Conservation (phyloP, 2,113 vertebrate genomes). For the Phalacrocorax pelagicus region DNA sequence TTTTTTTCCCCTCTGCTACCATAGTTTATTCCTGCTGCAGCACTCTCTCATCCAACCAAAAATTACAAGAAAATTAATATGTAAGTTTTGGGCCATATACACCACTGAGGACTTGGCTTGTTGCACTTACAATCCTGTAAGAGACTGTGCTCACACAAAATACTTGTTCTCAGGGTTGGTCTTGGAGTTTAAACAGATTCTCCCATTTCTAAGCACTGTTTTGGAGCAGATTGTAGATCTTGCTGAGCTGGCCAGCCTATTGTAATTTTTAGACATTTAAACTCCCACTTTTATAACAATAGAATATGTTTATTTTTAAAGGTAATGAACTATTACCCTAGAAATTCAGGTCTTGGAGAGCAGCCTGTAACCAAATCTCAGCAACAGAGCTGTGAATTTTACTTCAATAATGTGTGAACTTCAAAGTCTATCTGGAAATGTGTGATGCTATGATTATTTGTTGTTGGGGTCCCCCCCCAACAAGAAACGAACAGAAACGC, state of each 20-base stretch:
- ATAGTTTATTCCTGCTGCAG: neutral
- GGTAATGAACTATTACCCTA: neutral
- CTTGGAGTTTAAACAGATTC: neutral
- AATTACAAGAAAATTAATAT: neutral
- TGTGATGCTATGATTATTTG: conserved; percentile 15
- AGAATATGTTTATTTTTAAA: neutral
- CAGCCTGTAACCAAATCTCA: neutral
- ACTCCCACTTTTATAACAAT: neutral
- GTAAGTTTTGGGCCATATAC: neutral
- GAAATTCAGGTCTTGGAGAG: neutral
- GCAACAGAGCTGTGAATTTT: conserved; percentile 21
- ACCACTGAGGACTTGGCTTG: neutral
- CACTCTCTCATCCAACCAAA: neutral
- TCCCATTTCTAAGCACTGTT: neutral
- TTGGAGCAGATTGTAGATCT: neutral
- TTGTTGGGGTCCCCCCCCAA: neutral
- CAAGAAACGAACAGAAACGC: neutral
- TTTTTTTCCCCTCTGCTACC: neutral
- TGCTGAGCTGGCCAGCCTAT: neutral
- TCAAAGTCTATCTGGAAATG: neutral
- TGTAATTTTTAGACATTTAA: neutral
- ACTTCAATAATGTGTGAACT: neutral
- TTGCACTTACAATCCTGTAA: neutral
- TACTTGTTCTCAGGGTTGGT: neutral
- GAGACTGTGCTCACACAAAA: neutral